Evolutionary conservation across 2,797 vertebrate genomes (phyloP).

Genomic region (Pipistrellus nathusii): DNA sequence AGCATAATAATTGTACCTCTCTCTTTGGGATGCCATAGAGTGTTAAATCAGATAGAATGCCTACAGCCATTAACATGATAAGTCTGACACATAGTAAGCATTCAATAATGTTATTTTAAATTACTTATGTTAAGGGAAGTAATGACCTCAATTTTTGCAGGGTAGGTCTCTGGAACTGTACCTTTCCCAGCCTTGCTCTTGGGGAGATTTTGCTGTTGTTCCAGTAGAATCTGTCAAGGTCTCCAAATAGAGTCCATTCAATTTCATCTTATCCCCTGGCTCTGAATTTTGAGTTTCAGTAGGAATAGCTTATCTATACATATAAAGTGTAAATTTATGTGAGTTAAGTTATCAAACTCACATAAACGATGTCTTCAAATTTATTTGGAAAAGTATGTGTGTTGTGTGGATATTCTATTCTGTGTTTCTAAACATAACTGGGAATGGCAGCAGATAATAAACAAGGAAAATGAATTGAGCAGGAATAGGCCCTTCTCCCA

Average conservation of each 20-base stretch:
- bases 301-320: not conserved
- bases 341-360: constrained; percentile 34
- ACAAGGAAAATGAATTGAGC: constrained; percentile 18
- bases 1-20: not conserved
- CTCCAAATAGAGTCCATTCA: not conserved
- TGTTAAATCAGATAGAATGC: not conserved
- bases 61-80: not conserved
- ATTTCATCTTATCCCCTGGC: not conserved
- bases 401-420: constrained; percentile 16
- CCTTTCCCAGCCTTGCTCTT: not conserved
- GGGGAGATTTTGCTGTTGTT: constrained; percentile 17
- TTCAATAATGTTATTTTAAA: constrained; percentile 32
- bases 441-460: constrained; percentile 14
- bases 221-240: constrained; percentile 21
- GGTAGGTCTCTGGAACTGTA: not conserved
- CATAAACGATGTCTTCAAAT: not conserved
- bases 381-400: not conserved
- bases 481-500: not conserved
- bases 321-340: constrained; percentile 8
- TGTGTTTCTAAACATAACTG: constrained; percentile 26
- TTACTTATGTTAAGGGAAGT: constrained; percentile 26
- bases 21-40: not conserved
- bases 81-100: not conserved
- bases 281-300: constrained; percentile 17
- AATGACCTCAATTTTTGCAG: not conserved